Conservation (phyloP, 2,797 vertebrate genomes). For the Acanthurus leucopareius region DNA sequence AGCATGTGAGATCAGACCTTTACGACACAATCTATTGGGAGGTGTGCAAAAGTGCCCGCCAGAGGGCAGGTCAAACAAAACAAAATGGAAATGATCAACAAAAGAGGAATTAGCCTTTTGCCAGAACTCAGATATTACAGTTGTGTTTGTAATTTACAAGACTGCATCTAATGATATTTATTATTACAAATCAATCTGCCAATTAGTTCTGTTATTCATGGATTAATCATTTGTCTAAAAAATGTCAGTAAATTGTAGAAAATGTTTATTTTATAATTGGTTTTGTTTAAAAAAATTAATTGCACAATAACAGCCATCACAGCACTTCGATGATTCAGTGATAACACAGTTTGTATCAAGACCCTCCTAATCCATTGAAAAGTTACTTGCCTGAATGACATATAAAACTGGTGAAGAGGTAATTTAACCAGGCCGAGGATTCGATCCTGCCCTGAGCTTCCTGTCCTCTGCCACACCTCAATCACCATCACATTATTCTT, state of each 20-base stretch:
- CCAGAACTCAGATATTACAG: background rate
- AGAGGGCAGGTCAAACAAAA: slow-evolving; percentile 15
- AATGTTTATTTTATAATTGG: too few species aligned
- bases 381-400: slow-evolving; percentile 92
- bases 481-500: slow-evolving; percentile 96
- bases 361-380: too few species aligned
- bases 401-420: slow-evolving; percentile 96
- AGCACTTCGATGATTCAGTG: too few species aligned
- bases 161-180: background rate
- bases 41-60: slow-evolving; percentile 5
- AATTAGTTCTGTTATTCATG: background rate
- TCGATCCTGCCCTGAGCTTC: slow-evolving; percentile 84
- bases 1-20: background rate
- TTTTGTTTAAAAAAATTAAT: too few species aligned
- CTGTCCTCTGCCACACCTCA: slow-evolving; percentile 93
- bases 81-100: background rate
- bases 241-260: background rate
- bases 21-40: background rate
- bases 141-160: background rate
- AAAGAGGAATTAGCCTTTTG: background rate
- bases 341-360: too few species aligned
- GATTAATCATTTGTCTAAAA: background rate
- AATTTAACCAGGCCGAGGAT: slow-evolving; percentile 95
- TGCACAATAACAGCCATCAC: too few species aligned
- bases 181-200: background rate